Conservation (phyloP, 30 jellyfish, hydroid and myxozoan genomes). For the Cassiopea andromeda region DNA sequence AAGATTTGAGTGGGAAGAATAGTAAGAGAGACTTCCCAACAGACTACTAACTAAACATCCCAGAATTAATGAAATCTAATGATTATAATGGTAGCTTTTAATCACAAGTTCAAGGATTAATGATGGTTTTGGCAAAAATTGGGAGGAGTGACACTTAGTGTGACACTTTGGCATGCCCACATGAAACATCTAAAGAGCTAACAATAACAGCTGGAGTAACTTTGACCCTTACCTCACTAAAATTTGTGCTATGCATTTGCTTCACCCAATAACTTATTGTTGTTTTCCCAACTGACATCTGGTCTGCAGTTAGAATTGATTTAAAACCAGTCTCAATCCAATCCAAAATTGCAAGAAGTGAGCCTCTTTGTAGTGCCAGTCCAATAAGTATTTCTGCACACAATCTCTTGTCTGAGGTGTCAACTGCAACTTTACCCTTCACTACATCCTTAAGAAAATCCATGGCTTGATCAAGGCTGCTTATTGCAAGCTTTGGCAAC, state of each 20-base stretch:
- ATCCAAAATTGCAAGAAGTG: constrained; percentile 60
- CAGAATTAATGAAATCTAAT: no score
- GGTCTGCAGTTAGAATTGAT: constrained; percentile 31
- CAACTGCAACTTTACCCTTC: constrained; percentile 15
- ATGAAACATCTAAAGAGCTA: no score
- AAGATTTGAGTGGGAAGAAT: no score
- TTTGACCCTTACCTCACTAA: background rate
- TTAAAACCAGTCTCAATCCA: constrained; percentile 80
- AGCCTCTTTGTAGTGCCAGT: constrained; percentile 80
- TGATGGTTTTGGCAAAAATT: no score
- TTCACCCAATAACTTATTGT: constrained; percentile 38
- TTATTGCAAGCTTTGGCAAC: constrained; percentile 79
- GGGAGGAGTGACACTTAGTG: no score
- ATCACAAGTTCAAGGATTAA: no score
- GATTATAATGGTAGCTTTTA: no score
- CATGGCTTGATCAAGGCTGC: constrained; percentile 74
- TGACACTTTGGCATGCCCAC: no score
- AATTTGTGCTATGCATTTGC: constrained; percentile 1
- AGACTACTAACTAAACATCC: no score
- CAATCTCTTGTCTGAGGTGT: constrained; percentile 29
- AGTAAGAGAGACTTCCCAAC: no score
- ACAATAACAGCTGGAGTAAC: no score
- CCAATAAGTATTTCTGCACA: constrained; percentile 82
- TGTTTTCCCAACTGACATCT: constrained; percentile 2
- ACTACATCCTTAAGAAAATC: constrained; percentile 54